Evolutionary conservation across 1,140 invertebrate species (phyloP).

Genomic region (Pygmarrhopalites habei): DNA sequence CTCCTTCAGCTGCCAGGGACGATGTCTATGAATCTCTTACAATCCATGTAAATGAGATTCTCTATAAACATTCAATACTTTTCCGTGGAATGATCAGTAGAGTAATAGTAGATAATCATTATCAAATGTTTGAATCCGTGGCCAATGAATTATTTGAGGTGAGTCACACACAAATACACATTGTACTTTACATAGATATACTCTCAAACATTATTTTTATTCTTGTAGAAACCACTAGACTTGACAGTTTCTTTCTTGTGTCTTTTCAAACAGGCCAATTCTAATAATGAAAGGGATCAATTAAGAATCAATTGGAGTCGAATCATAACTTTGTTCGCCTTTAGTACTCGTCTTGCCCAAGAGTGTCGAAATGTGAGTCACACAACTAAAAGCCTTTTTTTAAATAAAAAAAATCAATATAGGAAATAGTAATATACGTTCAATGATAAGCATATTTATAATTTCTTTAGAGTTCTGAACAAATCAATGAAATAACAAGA

Average conservation of each 20-base stretch:
- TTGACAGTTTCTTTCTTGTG: not conserved
- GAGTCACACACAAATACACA: conserved; percentile 32
- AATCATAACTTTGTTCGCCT: conserved; percentile 55
- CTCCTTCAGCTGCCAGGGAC: conserved; percentile 13
- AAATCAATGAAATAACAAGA: conserved; percentile 43
- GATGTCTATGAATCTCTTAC: conserved; percentile 43
- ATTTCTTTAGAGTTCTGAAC: conserved; percentile 21
- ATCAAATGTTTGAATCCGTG: conserved; percentile 51
- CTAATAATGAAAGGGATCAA: conserved; percentile 15
- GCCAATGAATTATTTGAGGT: conserved; percentile 55
- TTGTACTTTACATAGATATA: not conserved
- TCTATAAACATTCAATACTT: conserved; percentile 53
- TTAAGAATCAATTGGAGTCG: conserved; percentile 54
- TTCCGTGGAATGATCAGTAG: conserved; percentile 56
- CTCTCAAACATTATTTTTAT: not conserved
- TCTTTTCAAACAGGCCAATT: conserved; percentile 30
- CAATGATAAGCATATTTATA: not conserved
- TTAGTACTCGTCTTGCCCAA: conserved; percentile 52
- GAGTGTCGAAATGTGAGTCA: conserved; percentile 47
- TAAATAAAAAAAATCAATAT: not conserved
- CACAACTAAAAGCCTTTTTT: not conserved
- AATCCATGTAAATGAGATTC: conserved; percentile 49
- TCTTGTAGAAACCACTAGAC: not conserved
- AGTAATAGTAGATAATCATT: conserved; percentile 51
- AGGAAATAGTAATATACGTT: not conserved